Percentiles rank a stretch among this genome's conserved stretches.
Evolutionary conservation across 2,888 invertebrate species (phyloP).

Genomic region (Coelopa pilipes): DNA sequence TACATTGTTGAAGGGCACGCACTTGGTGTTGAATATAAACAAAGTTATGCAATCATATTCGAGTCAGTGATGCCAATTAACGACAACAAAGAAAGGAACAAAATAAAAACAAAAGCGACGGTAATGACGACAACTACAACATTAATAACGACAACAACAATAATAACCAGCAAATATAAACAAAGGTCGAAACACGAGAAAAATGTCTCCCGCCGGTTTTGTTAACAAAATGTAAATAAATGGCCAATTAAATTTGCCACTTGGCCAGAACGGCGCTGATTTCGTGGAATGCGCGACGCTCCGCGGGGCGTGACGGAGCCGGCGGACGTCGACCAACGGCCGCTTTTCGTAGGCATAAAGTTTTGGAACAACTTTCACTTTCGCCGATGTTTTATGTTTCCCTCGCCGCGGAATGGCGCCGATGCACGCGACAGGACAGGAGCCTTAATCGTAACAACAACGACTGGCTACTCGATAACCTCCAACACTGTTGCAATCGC

Average conservation of each 20-base stretch:
- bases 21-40: not conserved
- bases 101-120: too few species aligned
- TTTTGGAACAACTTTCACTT: not conserved
- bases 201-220: not conserved
- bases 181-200: not conserved
- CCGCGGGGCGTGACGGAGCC: not conserved
- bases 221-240: constrained; percentile 30
- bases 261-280: constrained; percentile 5
- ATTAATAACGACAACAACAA: too few species aligned
- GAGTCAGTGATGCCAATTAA: constrained; percentile 24
- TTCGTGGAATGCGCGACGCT: not conserved
- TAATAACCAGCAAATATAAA: not conserved
- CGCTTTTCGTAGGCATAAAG: not conserved
- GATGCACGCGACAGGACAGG: not conserved
- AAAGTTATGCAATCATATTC: constrained; percentile 1
- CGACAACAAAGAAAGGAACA: not conserved
- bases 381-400: not conserved
- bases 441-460: not conserved
- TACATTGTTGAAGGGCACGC: not conserved
- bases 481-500: too few species aligned
- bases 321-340: too few species aligned
- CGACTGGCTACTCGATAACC: too few species aligned
- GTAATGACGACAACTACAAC: too few species aligned
- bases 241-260: constrained; percentile 27
- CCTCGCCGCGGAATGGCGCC: too few species aligned